phyloP scores from a whole-genome alignment of 2,888 invertebrate genomes.

The Lasioglossum calceatum region DNA sequence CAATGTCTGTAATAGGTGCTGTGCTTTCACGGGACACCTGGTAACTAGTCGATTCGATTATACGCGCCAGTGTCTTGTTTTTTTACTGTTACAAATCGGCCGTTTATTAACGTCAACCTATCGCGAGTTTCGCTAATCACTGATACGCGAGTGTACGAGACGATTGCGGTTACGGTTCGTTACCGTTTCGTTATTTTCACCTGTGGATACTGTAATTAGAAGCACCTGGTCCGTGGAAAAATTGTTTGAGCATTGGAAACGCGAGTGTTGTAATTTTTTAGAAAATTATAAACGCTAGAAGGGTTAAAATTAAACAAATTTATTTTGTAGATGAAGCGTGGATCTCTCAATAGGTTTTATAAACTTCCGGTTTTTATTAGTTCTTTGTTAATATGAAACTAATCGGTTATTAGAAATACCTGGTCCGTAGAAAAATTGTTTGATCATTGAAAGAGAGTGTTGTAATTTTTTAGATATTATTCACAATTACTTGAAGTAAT shows the following conservation, averaged over 20 bases:
- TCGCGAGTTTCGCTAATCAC: slow-evolving; percentile 22
- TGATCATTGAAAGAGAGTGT: too few relatives aligned
- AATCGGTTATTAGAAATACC: too few relatives aligned
- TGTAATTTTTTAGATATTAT: too few relatives aligned
- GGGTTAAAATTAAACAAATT: too few relatives aligned
- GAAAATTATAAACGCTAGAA: neutral
- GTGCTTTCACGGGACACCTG: slow-evolving; percentile 58
- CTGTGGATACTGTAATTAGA: slow-evolving; percentile 30
- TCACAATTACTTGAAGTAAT: too few relatives aligned
- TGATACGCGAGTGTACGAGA: slow-evolving; percentile 9
- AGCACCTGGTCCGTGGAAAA: slow-evolving; percentile 11
- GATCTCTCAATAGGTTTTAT: too few relatives aligned
- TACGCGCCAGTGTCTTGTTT: slow-evolving; percentile 12
- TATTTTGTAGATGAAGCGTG: too few relatives aligned
- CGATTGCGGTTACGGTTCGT: slow-evolving; percentile 34
- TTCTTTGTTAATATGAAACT: too few relatives aligned
- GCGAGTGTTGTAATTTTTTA: neutral
- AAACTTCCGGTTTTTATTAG: too few relatives aligned
- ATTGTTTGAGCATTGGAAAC: neutral
- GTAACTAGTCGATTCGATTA: slow-evolving; percentile 32
- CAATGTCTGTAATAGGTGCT: slow-evolving; percentile 27
- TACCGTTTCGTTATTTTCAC: slow-evolving; percentile 25
- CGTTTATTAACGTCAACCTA: slow-evolving; percentile 41
- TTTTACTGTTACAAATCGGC: slow-evolving; percentile 35
- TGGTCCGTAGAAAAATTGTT: too few relatives aligned